Evolutionary conservation across 92 coral and sea anemone genomes (phyloP).

Genomic region (Umimayanthus chanpuru): DNA sequence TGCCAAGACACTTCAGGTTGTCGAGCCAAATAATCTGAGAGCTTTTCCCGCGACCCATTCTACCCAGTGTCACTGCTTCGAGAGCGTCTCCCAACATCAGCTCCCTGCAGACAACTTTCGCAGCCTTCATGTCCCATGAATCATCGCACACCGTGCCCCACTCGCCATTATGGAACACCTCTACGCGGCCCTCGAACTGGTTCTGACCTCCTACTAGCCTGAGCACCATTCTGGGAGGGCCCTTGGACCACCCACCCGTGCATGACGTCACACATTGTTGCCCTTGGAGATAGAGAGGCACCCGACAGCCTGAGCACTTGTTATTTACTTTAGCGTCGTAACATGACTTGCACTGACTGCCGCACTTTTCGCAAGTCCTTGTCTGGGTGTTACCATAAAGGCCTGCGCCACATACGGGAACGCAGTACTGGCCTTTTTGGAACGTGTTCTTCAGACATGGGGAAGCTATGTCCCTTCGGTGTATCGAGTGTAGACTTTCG

Average conservation of each 20-base stretch:
- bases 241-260: constrained; percentile 44
- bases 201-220: constrained; percentile 48
- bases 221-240: constrained; percentile 60
- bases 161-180: constrained; percentile 59
- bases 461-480: constrained; percentile 1
- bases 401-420: constrained; percentile 69
- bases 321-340: constrained; percentile 48
- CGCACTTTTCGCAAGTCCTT: constrained; percentile 61
- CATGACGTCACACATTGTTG: constrained; percentile 47
- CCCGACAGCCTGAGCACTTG: constrained; percentile 69
- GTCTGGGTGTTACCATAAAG: constrained; percentile 65
- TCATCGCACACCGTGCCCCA: constrained; percentile 95
- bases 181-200: constrained; percentile 83
- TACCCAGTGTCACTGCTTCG: constrained; percentile 65
- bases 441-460: constrained; percentile 61
- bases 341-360: constrained; percentile 59
- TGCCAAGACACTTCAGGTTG: constrained; percentile 67
- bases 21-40: constrained; percentile 73
- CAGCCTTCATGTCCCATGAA: constrained; percentile 79
- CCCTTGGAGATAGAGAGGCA: constrained; percentile 49
- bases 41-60: constrained; percentile 59
- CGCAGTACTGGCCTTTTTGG: constrained; percentile 60
- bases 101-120: constrained; percentile 77
- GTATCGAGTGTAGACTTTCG: not conserved
- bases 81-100: constrained; percentile 77